Percentiles rank a stretch among this genome's conserved stretches.
These are phyloP conservation scores for Temnothorax ravouxi DNA, from an alignment of 2,888 invertebrate species.

Conservation along the genomic window DNA sequence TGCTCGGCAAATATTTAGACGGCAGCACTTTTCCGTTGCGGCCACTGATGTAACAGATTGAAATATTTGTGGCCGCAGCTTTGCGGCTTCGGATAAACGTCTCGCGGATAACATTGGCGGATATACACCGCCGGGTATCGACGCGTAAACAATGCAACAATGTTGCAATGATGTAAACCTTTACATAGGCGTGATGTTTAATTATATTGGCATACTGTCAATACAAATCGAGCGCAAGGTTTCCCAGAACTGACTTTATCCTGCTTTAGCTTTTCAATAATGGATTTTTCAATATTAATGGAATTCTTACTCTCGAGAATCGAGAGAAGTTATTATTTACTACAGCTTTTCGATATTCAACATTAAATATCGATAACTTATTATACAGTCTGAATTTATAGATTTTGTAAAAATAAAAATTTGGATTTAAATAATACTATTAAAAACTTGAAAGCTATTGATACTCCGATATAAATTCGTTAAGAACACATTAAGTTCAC, in stretches of 20 bases:
- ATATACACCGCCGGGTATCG: slow-evolving; percentile 33
- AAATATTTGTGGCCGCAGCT: slow-evolving; percentile 40
- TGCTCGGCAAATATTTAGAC: slow-evolving; percentile 51
- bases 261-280: background rate
- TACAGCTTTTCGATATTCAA: background rate
- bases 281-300: background rate
- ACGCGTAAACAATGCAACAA: slow-evolving; percentile 48
- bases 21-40: slow-evolving; percentile 48
- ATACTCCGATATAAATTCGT: background rate
- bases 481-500: background rate
- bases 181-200: slow-evolving; percentile 7
- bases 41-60: slow-evolving; percentile 48
- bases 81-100: slow-evolving; percentile 36
- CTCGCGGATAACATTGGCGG: slow-evolving; percentile 19
- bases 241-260: background rate
- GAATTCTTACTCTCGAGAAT: background rate
- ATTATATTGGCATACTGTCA: slow-evolving; percentile 20
- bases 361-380: background rate
- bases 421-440: background rate
- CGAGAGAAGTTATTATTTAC: background rate
- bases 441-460: background rate
- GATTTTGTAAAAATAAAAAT: background rate
- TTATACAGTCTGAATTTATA: background rate
- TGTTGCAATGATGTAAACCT: slow-evolving; percentile 30
- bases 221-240: background rate